Conservation (phyloP, 1,140 invertebrate genomes). For the Thaumetopoea pityocampa region DNA sequence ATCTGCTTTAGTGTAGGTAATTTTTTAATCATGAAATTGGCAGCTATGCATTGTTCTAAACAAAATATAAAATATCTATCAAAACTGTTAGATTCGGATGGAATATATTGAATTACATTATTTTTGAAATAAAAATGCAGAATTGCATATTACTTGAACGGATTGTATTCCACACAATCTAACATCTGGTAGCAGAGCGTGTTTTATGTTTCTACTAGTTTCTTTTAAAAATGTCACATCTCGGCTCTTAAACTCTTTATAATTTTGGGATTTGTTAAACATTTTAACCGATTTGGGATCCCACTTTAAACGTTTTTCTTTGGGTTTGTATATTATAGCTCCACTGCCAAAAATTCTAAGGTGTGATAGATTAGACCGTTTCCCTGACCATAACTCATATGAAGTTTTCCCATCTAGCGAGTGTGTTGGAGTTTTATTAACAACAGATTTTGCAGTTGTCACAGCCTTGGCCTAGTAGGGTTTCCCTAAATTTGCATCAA, state of each 20-base stretch:
- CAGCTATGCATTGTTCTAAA: too few relatives aligned
- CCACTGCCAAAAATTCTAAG: constrained; percentile 25
- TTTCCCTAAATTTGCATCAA: constrained; percentile 39
- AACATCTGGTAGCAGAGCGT: too few relatives aligned
- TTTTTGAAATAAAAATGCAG: too few relatives aligned
- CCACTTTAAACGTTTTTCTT: constrained; percentile 32
- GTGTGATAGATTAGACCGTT: constrained; percentile 25
- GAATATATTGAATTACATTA: too few relatives aligned
- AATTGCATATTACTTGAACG: too few relatives aligned
- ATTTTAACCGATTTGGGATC: constrained; percentile 24
- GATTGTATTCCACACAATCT: too few relatives aligned
- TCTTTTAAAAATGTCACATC: too few relatives aligned
- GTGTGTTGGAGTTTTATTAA: constrained; percentile 39
- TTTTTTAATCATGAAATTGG: too few relatives aligned
- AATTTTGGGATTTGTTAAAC: constrained; percentile 15
- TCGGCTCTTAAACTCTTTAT: constrained; percentile 28
- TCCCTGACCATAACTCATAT: constrained; percentile 30
- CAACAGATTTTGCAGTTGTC: constrained; percentile 42
- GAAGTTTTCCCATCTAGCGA: constrained; percentile 23
- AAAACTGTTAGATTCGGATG: too few relatives aligned
- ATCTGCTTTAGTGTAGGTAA: too few relatives aligned
- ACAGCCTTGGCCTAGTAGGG: constrained; percentile 59
- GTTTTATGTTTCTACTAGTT: too few relatives aligned
- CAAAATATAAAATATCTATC: too few relatives aligned
- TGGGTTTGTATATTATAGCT: constrained; percentile 27